Percentiles rank a stretch among this genome's conserved stretches.
These are phyloP conservation scores for Hyles vespertilio DNA, from an alignment of 1,140 invertebrate genomes.

Conservation along the genomic window DNA sequence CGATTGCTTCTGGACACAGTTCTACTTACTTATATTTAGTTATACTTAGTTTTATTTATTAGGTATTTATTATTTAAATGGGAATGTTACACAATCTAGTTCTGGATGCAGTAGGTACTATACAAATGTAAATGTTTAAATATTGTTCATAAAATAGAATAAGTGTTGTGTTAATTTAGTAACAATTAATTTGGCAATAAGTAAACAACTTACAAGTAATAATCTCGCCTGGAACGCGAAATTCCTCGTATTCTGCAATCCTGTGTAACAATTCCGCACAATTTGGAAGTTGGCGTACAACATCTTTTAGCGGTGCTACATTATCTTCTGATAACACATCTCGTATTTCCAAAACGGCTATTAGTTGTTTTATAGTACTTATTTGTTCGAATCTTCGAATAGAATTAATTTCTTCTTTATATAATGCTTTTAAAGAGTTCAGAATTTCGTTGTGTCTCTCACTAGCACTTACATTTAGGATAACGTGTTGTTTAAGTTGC, in stretches of 20 bases:
- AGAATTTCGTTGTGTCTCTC: constrained; percentile 43
- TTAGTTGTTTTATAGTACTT: constrained; percentile 41
- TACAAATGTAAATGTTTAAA: too few relatives aligned
- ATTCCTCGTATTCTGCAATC: constrained; percentile 43
- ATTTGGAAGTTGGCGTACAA: constrained; percentile 37
- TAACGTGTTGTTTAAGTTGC: constrained; percentile 45
- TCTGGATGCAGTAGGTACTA: too few relatives aligned
- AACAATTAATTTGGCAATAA: constrained; percentile 5
- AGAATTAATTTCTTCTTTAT: constrained; percentile 55
- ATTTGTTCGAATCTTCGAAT: constrained; percentile 51
- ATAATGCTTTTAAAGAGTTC: constrained; percentile 47
- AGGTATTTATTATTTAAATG: too few relatives aligned
- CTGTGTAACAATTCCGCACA: constrained; percentile 34
- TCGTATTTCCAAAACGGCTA: constrained; percentile 55
- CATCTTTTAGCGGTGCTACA: constrained; percentile 46
- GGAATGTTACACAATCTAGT: too few relatives aligned
- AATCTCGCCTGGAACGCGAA: constrained; percentile 26
- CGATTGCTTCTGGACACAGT: too few relatives aligned
- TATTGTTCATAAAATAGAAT: too few relatives aligned
- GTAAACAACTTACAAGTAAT: constrained; percentile 23
- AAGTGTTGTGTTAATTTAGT: too few relatives aligned
- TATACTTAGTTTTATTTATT: too few relatives aligned
- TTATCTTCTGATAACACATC: constrained; percentile 58
- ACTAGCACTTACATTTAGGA: constrained; percentile 33
- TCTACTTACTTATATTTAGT: too few relatives aligned